Conservation (phyloP, 2,888 invertebrate species). For the Amphipyra berbera region DNA sequence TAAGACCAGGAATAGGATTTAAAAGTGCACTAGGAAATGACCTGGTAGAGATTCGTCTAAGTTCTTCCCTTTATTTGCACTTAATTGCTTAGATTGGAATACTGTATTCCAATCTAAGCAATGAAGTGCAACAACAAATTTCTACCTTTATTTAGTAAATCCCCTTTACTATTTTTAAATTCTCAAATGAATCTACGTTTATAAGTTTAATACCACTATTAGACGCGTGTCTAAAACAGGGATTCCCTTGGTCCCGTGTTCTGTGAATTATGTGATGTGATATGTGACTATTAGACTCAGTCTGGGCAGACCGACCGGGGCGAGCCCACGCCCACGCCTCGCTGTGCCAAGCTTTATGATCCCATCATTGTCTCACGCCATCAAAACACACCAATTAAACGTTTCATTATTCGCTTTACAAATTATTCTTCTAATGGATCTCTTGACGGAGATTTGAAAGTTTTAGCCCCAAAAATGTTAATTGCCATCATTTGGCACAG, state of each 20-base stretch:
- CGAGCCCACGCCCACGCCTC: conserved; percentile 32
- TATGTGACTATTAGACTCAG: conserved; percentile 25
- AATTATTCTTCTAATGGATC: conserved; percentile 17
- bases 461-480: conserved; percentile 18
- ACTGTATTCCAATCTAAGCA: too few species aligned
- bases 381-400: conserved; percentile 19
- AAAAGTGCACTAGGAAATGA: too few species aligned
- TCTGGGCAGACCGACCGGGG: conserved; percentile 10
- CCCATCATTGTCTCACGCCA: conserved; percentile 25
- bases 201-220: not conserved
- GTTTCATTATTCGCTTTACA: not conserved
- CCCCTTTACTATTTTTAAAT: too few species aligned
- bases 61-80: too few species aligned
- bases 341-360: conserved; percentile 24
- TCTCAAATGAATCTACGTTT: too few species aligned
- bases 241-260: conserved; percentile 32
- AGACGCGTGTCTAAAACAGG: conserved; percentile 32
- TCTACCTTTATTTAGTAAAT: too few species aligned
- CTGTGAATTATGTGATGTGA: not conserved
- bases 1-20: too few species aligned
- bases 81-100: too few species aligned
- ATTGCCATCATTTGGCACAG: conserved; percentile 35
- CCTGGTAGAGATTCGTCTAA: too few species aligned
- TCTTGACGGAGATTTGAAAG: conserved; percentile 12
- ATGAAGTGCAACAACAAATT: too few species aligned